Conservation (phyloP, 2,113 vertebrate genomes). For the Serilophus lunatus region DNA sequence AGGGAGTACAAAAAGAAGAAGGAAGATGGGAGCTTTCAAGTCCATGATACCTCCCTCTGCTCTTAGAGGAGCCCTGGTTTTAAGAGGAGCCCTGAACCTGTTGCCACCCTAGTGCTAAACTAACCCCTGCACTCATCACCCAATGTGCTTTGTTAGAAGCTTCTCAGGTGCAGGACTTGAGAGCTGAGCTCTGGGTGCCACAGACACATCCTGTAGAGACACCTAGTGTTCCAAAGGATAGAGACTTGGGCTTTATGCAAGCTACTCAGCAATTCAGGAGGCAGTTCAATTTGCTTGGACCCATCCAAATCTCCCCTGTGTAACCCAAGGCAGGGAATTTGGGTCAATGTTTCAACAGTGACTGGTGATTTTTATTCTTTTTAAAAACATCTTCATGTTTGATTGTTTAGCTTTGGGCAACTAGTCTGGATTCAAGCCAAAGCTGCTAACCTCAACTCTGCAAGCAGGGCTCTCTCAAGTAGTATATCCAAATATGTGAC, state of each 20-base stretch:
- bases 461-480: not conserved
- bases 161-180: accelerated
- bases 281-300: not conserved
- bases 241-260: not conserved
- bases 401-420: not conserved
- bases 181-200: not conserved
- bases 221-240: not conserved
- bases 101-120: not conserved
- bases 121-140: not conserved
- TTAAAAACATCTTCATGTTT: not conserved
- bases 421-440: not conserved
- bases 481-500: not conserved
- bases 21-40: not conserved
- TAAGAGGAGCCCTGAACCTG: not conserved
- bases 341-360: not conserved
- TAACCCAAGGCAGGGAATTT: not conserved
- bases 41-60: not conserved
- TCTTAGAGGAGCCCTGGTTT: not conserved
- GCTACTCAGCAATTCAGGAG: not conserved
- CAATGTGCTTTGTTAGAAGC: not conserved
- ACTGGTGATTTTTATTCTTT: not conserved
- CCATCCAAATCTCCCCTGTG: not conserved
- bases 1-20: not conserved
- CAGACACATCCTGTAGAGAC: accelerated
- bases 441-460: not conserved